These are phyloP conservation scores for Apotomis turbidana DNA, from an alignment of 2,888 invertebrate genomes.

Conservation along the genomic window DNA sequence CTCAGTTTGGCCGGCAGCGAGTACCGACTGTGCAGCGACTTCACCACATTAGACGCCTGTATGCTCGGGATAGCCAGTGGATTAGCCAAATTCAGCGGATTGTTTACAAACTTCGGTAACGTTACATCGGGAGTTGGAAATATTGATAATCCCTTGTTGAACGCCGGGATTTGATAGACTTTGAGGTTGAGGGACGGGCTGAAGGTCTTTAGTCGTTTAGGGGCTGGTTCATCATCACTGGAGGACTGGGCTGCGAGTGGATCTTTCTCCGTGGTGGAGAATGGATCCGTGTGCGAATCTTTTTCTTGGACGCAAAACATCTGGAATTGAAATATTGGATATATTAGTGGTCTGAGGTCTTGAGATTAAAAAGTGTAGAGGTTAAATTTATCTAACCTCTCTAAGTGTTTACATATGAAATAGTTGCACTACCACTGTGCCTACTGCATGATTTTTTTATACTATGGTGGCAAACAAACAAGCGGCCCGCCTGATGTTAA, in stretches of 20 bases:
- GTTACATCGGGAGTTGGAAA: slow-evolving; percentile 59
- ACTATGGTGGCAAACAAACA: too few species aligned
- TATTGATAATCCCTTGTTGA: slow-evolving; percentile 68
- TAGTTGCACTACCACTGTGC: too few species aligned
- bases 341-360: too few species aligned
- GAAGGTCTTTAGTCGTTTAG: slow-evolving; percentile 65
- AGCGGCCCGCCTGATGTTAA: too few species aligned
- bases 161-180: slow-evolving; percentile 76
- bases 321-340: slow-evolving; percentile 53
- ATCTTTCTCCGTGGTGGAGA: slow-evolving; percentile 60
- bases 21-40: slow-evolving; percentile 65
- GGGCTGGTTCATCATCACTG: slow-evolving; percentile 70
- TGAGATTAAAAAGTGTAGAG: too few species aligned
- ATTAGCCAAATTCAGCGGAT: slow-evolving; percentile 74
- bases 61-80: slow-evolving; percentile 65
- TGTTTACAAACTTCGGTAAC: slow-evolving; percentile 75
- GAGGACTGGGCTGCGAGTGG: slow-evolving; percentile 61
- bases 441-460: too few species aligned
- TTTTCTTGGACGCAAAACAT: slow-evolving; percentile 79
- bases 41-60: slow-evolving; percentile 65
- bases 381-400: too few species aligned
- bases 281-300: slow-evolving; percentile 66
- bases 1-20: slow-evolving; percentile 72
- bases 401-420: too few species aligned
- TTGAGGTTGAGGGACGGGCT: slow-evolving; percentile 68